phyloP scores from a whole-genome alignment of 1,140 invertebrate species.

The Spodoptera litura region DNA sequence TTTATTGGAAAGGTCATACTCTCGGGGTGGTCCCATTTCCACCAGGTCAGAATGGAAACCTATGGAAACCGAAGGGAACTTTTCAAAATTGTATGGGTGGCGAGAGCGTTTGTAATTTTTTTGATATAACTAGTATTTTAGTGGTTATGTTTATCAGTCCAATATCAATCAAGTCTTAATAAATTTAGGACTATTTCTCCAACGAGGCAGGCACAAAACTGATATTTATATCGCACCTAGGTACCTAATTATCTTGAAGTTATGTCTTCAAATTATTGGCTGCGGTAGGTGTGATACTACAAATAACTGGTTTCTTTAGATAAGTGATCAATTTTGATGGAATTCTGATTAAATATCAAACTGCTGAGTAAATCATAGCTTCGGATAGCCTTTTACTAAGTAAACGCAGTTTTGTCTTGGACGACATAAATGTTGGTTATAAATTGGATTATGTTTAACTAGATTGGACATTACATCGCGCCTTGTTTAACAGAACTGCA shows the following conservation, averaged over 20 bases:
- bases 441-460: too few relatives aligned
- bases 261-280: constrained; percentile 22
- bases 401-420: constrained; percentile 11
- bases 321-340: constrained; percentile 36
- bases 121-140: too few relatives aligned
- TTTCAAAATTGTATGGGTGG: too few relatives aligned
- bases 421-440: background rate
- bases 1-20: too few relatives aligned
- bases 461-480: too few relatives aligned
- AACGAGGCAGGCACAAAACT: background rate
- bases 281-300: constrained; percentile 35
- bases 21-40: too few relatives aligned
- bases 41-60: too few relatives aligned
- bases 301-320: constrained; percentile 13
- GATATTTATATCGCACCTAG: constrained; percentile 2
- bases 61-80: too few relatives aligned
- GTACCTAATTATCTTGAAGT: constrained; percentile 24
- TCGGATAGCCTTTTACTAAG: constrained; percentile 3
- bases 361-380: constrained; percentile 14
- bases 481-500: too few relatives aligned
- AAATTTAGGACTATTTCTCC: background rate
- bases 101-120: too few relatives aligned
- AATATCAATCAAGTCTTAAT: background rate
- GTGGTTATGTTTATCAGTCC: background rate
- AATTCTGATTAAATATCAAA: constrained; percentile 41